phyloP scores from a whole-genome alignment of 2,888 invertebrate genomes.

The Conus canariensis region DNA sequence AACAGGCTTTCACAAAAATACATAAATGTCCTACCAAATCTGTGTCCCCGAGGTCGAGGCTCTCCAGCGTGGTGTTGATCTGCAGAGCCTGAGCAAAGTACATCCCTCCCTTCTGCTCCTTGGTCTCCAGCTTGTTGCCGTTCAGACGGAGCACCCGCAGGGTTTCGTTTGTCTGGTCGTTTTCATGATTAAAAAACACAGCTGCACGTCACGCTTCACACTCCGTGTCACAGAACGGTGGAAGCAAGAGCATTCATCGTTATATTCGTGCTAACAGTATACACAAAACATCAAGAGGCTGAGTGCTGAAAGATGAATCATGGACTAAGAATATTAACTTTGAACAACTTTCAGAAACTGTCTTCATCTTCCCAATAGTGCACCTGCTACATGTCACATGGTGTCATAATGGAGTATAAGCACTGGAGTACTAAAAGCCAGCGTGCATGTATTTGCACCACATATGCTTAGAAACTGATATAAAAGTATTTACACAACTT shows the following conservation, averaged over 20 bases:
- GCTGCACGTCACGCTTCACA: neutral
- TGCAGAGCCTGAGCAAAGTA: conserved; percentile 77
- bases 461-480: too few relatives aligned
- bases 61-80: conserved; percentile 73
- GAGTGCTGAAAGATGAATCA: too few relatives aligned
- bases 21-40: conserved; percentile 67
- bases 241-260: neutral
- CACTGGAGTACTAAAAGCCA: too few relatives aligned
- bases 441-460: too few relatives aligned
- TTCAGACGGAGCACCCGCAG: conserved; percentile 71
- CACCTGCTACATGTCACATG: too few relatives aligned
- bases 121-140: conserved; percentile 77
- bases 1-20: too few relatives aligned
- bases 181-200: neutral
- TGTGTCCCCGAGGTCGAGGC: conserved; percentile 76
- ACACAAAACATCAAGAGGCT: neutral
- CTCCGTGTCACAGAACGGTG: too few relatives aligned
- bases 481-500: too few relatives aligned
- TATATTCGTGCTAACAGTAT: neutral
- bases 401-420: too few relatives aligned
- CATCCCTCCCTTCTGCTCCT: conserved; percentile 76
- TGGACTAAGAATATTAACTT: too few relatives aligned
- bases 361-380: too few relatives aligned
- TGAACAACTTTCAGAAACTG: too few relatives aligned
- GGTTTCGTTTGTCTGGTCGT: conserved; percentile 68